Evolutionary conservation across 2,888 invertebrate species (phyloP).

Genomic region (Terebella lapidaria): DNA sequence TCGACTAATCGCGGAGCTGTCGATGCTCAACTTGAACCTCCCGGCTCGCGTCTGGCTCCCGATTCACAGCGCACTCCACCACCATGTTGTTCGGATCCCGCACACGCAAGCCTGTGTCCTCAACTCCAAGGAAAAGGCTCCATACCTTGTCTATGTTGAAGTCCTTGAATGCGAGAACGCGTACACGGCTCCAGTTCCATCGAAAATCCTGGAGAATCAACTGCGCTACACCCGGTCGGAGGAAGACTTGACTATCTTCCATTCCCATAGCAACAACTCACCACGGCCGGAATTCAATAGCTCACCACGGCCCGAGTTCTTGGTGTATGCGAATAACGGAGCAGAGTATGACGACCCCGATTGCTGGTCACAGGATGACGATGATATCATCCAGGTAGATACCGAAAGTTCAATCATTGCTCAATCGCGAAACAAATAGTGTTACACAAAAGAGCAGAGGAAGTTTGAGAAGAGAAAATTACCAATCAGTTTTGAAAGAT

Average conservation of each 20-base stretch:
- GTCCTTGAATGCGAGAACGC: constrained; percentile 83
- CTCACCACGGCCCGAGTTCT: constrained; percentile 35
- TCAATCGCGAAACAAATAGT: too few species aligned
- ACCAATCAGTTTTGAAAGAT: too few species aligned
- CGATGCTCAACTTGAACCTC: constrained; percentile 88
- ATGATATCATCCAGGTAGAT: constrained; percentile 81
- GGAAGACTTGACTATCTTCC: constrained; percentile 8
- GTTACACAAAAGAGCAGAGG: too few species aligned
- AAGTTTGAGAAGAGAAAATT: too few species aligned
- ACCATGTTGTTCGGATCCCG: constrained; percentile 94
- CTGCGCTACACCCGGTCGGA: constrained; percentile 58
- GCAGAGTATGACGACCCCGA: constrained; percentile 56
- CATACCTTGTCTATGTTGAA: constrained; percentile 97
- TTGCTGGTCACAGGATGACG: constrained; percentile 95
- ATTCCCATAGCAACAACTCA: background rate
- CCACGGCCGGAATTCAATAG: background rate
- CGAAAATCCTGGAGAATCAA: constrained; percentile 63
- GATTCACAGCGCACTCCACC: constrained; percentile 66
- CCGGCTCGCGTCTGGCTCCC: constrained; percentile 98
- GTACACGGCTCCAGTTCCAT: constrained; percentile 77
- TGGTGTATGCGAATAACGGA: constrained; percentile 35
- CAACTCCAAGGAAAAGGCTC: constrained; percentile 98
- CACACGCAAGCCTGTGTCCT: constrained; percentile 95
- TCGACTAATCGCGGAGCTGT: constrained; percentile 83
- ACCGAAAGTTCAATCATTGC: too few species aligned